Percentiles rank a stretch among this genome's conserved stretches.
Evolutionary conservation across 2,113 vertebrate species (phyloP).

Genomic region (Sceloporus tristichus): DNA sequence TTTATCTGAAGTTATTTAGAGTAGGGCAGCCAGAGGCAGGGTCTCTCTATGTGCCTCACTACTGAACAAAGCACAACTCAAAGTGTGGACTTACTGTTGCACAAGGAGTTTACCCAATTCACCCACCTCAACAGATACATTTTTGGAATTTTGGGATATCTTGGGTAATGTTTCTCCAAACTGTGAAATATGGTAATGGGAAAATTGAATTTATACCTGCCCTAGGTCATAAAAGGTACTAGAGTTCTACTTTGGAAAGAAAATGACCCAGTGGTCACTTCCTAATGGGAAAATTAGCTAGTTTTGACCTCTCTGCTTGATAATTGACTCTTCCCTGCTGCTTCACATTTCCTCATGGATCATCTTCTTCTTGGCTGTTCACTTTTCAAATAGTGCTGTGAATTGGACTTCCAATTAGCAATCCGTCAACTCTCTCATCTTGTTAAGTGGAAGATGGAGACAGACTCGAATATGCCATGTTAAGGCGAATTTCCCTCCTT

Average conservation of each 20-base stretch:
- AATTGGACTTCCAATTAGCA: conserved; percentile 14
- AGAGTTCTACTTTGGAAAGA: not conserved
- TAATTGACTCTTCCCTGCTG: not conserved
- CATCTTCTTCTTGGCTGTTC: not conserved
- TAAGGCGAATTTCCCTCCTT: not conserved
- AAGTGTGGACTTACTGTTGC: no score
- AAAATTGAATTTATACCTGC: not conserved
- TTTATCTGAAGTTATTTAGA: no score
- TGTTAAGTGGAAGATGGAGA: not conserved
- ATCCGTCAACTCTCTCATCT: not conserved
- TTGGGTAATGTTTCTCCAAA: not conserved
- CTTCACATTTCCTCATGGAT: not conserved
- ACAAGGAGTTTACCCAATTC: no score
- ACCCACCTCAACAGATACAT: no score
- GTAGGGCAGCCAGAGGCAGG: no score
- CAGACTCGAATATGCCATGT: not conserved
- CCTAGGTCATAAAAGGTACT: not conserved
- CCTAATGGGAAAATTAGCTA: conserved; percentile 14
- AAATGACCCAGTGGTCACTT: not conserved
- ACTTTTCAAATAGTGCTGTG: not conserved
- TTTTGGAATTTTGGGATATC: no score
- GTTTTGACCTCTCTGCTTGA: conserved; percentile 12
- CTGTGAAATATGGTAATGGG: not conserved
- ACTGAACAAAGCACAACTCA: no score
- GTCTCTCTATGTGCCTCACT: no score